phyloP scores from a whole-genome alignment of 64 coral and sea anemone species.

The Cladopsammia gracilis region DNA sequence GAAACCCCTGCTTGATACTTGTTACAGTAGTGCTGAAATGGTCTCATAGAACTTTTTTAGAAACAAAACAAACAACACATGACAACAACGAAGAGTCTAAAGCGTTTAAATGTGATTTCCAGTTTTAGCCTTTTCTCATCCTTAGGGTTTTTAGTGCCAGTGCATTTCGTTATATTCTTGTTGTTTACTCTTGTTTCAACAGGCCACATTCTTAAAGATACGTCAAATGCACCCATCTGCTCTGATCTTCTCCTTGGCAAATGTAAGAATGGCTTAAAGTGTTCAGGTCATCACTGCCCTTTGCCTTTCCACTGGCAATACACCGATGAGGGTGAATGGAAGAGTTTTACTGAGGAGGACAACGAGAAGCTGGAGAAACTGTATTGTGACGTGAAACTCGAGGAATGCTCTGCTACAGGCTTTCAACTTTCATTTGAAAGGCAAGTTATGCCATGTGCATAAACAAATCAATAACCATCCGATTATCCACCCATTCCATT shows the following conservation, averaged over 20 bases:
- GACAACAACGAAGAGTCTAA: too few relatives aligned
- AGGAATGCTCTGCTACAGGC: not conserved
- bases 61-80: too few relatives aligned
- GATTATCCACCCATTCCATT: too few relatives aligned
- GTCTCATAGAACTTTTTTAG: too few relatives aligned
- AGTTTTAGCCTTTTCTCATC: not conserved
- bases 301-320: slow-evolving; percentile 90
- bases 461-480: too few relatives aligned
- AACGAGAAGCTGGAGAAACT: slow-evolving; percentile 76
- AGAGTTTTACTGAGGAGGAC: slow-evolving; percentile 32
- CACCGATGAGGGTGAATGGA: slow-evolving; percentile 10
- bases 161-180: too few relatives aligned
- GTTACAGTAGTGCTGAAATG: not conserved
- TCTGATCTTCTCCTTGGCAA: slow-evolving; percentile 61
- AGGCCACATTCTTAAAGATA: slow-evolving; percentile 8
- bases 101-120: too few relatives aligned
- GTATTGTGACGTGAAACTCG: slow-evolving; percentile 66
- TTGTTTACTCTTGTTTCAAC: too few relatives aligned
- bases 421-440: slow-evolving; percentile 11
- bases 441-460: too few relatives aligned
- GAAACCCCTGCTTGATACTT: too few relatives aligned
- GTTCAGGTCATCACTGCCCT: slow-evolving; percentile 64
- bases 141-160: not conserved
- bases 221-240: slow-evolving; percentile 40
- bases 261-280: slow-evolving; percentile 60